Evolutionary conservation across 2,113 vertebrate genomes (phyloP), one percentile per base, ranked within the genome.

Genomic region (Arvicanthis niloticus): DNA sequence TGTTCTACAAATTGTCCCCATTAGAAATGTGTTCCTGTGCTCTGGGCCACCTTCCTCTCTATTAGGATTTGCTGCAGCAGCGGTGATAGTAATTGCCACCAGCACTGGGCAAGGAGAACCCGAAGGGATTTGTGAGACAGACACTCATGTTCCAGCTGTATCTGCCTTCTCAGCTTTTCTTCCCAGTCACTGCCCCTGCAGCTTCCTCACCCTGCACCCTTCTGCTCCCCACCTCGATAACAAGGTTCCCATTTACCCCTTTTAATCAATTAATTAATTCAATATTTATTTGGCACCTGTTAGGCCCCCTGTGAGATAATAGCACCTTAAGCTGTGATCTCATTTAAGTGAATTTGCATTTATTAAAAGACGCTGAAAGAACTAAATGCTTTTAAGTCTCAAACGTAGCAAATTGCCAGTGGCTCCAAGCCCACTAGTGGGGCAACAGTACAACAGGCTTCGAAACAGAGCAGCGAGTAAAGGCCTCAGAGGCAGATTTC

Each of bases 211-310:
- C 42, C 45, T 88, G 48, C 8, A 42, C 34, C 16, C 88, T 86
- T 92, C 92, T 53, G 48, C 26, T 92, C 26, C n/a, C 45, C 45
- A n/a, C 58, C 19, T 96, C 10, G 65, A 45, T 93, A 88, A 93
- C 75, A 90, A 97, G 72, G n/a, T 45, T 95, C 67, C 58, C 31
- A 40, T 76, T 93, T 91, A 60, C 45, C 76, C 42, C 45, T 95
- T 85, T 91, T 92, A 93, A 96, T 93, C 91, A 97, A 96, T 97
- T 93, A 94, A 96, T 93, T 95, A 87, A 96, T 92, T 95, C 75
- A 93, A 42, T 97, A 93, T 97, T 95, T 96, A 95, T 90, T 96
- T 97, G 60, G 34, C 90, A 97, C 96, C 88, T 91, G 93, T 51
- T 95, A 68, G 45, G 68, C 86, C 65, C 37, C 76, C 70, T 82